Base-by-base conservation (phyloP, 2,888 invertebrate species). In the Drosophila stalkeri region DNA sequence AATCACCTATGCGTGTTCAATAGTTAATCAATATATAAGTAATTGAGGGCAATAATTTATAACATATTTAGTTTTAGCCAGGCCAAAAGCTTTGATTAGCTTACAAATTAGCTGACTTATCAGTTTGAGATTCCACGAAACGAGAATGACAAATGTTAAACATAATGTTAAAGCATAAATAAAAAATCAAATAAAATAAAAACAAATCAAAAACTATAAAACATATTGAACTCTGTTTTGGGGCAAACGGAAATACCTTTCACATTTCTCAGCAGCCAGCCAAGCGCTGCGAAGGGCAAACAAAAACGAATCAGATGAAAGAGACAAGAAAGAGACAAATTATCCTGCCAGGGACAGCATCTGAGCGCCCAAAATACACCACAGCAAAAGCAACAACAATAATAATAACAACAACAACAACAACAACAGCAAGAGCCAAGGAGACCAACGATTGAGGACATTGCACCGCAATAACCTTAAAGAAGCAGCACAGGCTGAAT, bases 391-490 rank as follows among this genome's bases (percentile, higher is more conserved):
- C 20, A 46, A 23, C 37, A 61, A 35, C 44, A 72, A n/a, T 14
- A 64, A 35, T 41, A 69, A 68, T 37, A 68, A 46, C 56, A 67
- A 44, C 55, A 54, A 35, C 44, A 72, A n/a, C n/a, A 64, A 35
- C 46, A 69, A 68, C 41, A 68, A 46, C 56, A 67, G 43, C 55
- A 54, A 59, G 31, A 75, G 59, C 89, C 86, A 83, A 83, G 89
- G 81, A 87, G 77, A 84, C 74, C 67, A 20, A 72, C 71, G 77
- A 91, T 91, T 91, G 91, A 86, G 92, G 90, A 91, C 91, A 86
- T 85, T 91, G 90, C 89, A 91, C 91, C 85, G 79, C 72, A 91
- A 82, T 91, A 91, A 91, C 91, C 91, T 91, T 86, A 87, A 89
- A 88, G 83, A 84, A 90, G 74, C 80, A 81, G 74, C 81, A 75